Conservation (phyloP, 2,113 vertebrate genomes). For the Struthio camelus region DNA sequence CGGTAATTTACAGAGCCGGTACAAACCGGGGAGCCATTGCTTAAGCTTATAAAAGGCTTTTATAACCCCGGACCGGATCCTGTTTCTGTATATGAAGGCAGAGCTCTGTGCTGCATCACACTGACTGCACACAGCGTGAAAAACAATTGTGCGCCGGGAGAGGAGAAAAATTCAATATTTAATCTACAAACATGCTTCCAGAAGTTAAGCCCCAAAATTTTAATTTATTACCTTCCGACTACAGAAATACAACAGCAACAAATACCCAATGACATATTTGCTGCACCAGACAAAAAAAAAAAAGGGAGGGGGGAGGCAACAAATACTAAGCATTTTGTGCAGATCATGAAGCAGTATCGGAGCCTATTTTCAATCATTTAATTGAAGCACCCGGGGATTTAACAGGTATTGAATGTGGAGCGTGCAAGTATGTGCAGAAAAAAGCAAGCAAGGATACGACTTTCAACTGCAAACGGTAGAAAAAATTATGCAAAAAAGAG, state of each 20-base stretch:
- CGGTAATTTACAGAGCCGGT: not conserved
- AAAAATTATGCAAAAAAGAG: not conserved
- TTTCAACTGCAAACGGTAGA: not conserved
- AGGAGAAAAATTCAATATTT: conserved; percentile 25
- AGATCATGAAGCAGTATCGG: not conserved
- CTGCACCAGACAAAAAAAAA: not conserved
- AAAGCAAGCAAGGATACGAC: not conserved
- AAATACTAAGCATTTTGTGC: not conserved
- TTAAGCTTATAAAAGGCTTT: not conserved
- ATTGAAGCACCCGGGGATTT: conserved; percentile 16
- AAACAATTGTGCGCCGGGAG: not conserved
- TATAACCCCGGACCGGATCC: not conserved
- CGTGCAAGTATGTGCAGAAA: not conserved
- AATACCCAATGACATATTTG: not conserved
- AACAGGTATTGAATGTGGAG: not conserved
- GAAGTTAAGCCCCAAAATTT: not conserved
- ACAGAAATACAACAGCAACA: not conserved
- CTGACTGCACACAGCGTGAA: not conserved
- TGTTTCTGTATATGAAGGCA: not conserved
- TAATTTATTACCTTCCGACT: not conserved
- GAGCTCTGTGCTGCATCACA: not conserved
- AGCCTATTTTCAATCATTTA: conserved; percentile 6
- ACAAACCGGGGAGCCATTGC: not conserved
- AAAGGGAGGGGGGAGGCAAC: not conserved
- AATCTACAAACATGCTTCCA: not conserved